Base-by-base conservation (phyloP, 2,888 invertebrate genomes). In the Amblyteles armatorius region DNA sequence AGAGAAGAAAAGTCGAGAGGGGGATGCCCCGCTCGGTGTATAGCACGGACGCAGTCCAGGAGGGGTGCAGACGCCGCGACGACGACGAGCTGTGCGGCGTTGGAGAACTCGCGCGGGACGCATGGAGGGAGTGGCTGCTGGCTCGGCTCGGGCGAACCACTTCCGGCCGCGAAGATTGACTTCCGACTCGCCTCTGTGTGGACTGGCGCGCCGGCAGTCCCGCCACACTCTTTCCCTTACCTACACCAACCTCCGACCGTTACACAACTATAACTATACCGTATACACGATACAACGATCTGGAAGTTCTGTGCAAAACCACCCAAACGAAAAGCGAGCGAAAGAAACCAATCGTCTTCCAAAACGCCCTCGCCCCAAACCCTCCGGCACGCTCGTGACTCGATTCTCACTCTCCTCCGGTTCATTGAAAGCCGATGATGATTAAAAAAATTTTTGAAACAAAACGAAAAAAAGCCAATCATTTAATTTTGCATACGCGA, bases 91-190 rank as follows among this genome's bases (percentile, higher is more conserved):
- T 52, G 26, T 29, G 79, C 79, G 79, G 84, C 76, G 74, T 22
- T 44, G 74, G 69, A 63, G 76, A 84, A 81, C 52, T 69, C 50
- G 79, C 73, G 79, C 52, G 65, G 77, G 63, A 82, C 71, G 83
- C 76, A 73, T 84, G 63, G 77, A 77, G 83, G 73, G 79, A 80
- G 79, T 63, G 86, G 85, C 86, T 86, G 87, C 87, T 88, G 86
- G 87, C 84, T 84, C 86, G 88, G 83, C 80, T 85, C 79, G 87
- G 91, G 89, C 89, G 89, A 91, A 91, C 92, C 92, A 91, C 92
- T 91, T 92, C 92, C 92, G 91, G 90, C 90, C 91, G 89, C 91
- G 91, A 91, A 92, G 92, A 92, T 92, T 92, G 91, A 92, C 92
- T 91, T 92, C 92, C 92, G 91, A 91, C 90, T 90, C 89, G 88